Percentiles rank a stretch among this genome's conserved stretches.
These are phyloP conservation scores for Tolmerus cingulatus DNA, from an alignment of 2,888 invertebrate species.

Conservation along the genomic window DNA sequence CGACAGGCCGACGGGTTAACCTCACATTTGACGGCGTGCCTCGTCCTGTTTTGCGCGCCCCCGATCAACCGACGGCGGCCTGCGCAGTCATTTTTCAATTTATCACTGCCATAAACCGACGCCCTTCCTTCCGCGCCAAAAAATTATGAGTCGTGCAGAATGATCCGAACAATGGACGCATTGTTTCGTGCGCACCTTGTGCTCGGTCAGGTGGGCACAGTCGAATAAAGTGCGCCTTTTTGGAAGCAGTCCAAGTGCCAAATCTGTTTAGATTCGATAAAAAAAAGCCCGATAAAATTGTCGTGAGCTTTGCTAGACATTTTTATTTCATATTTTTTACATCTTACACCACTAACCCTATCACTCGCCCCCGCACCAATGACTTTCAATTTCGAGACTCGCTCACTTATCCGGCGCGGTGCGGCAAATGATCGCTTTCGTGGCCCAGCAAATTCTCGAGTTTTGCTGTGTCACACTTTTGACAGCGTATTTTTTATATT, in stretches of 20 bases:
- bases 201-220: not conserved
- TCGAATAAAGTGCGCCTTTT: not conserved
- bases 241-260: not conserved
- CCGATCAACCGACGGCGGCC: not conserved
- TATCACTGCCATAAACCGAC: conserved; percentile 4
- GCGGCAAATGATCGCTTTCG: not conserved
- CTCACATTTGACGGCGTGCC: not conserved
- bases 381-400: conserved; percentile 6
- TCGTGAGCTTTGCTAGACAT: conserved; percentile 9
- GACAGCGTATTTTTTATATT: not conserved
- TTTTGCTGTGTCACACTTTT: conserved; percentile 28
- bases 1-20: not conserved
- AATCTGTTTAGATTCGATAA: conserved; percentile 5
- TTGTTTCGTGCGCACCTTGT: conserved; percentile 14
- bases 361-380: not conserved
- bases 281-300: not conserved
- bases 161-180: conserved; percentile 5
- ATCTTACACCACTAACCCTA: not conserved
- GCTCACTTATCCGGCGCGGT: not conserved
- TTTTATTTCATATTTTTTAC: not conserved
- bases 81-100: conserved; percentile 8
- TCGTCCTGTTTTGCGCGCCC: not conserved
- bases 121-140: not conserved
- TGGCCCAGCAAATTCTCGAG: not conserved
- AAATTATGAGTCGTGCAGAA: not conserved